Percentiles rank a stretch among this genome's conserved stretches.
These are phyloP conservation scores for Calephelis virginiensis DNA, from an alignment of 1,140 invertebrate genomes.

Conservation along the genomic window DNA sequence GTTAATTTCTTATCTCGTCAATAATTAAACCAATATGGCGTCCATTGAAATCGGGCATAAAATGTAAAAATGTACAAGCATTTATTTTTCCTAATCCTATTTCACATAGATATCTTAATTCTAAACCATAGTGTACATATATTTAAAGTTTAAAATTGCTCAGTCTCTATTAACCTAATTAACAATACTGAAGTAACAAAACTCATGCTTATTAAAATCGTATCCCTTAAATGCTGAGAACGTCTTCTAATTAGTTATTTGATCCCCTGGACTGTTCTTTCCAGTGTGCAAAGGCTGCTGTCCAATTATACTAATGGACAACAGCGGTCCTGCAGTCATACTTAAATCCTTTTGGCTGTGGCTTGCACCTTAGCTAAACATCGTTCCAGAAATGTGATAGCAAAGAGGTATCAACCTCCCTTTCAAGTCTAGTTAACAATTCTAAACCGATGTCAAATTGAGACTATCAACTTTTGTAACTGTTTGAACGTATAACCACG, in stretches of 20 bases:
- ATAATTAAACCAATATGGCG: too few relatives aligned
- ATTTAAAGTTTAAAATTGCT: slow-evolving; percentile 5
- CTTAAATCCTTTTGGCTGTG: slow-evolving; percentile 67
- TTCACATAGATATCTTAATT: not conserved
- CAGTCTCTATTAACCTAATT: not conserved
- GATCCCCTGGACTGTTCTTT: slow-evolving; percentile 7
- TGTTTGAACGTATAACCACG: too few relatives aligned
- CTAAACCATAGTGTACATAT: not conserved
- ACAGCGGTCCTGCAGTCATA: slow-evolving; percentile 69
- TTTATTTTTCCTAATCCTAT: not conserved
- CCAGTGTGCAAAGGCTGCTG: slow-evolving; percentile 23
- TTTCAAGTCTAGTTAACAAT: too few relatives aligned
- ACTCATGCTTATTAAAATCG: slow-evolving; percentile 11
- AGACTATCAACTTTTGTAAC: too few relatives aligned
- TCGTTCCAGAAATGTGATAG: slow-evolving; percentile 33
- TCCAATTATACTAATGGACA: slow-evolving; percentile 74
- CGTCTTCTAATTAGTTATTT: slow-evolving; percentile 11
- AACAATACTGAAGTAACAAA: slow-evolving; percentile 3
- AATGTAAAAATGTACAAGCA: not conserved
- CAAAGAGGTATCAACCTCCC: slow-evolving; percentile 18
- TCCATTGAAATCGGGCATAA: too few relatives aligned
- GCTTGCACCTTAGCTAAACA: slow-evolving; percentile 64
- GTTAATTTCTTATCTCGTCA: too few relatives aligned
- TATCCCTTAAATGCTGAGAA: slow-evolving; percentile 6
- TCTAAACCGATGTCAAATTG: not conserved